These are phyloP conservation scores for Mythimna ferrago DNA, from an alignment of 2,888 invertebrate genomes.

Conservation along the genomic window DNA sequence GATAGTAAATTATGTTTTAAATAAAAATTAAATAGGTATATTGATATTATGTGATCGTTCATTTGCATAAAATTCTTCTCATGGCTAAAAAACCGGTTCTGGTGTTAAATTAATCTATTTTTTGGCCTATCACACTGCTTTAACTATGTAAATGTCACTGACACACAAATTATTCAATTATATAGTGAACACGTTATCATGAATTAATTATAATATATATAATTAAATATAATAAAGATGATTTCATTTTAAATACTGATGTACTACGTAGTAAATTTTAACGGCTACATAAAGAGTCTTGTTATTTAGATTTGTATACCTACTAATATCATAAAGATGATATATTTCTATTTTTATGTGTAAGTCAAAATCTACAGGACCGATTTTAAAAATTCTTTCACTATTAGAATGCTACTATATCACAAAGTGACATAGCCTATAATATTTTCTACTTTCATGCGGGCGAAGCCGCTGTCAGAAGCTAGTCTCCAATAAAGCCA, in stretches of 20 bases:
- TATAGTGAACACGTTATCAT: neutral
- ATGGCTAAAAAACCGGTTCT: slow-evolving; percentile 7
- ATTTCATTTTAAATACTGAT: slow-evolving; percentile 4
- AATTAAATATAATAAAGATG: too few relatives aligned
- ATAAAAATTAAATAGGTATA: slow-evolving; percentile 5
- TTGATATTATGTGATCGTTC: slow-evolving; percentile 4
- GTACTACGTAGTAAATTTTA: neutral
- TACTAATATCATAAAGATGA: too few relatives aligned
- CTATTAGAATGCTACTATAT: too few relatives aligned
- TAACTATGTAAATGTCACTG: neutral
- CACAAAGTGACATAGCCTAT: too few relatives aligned
- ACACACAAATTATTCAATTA: slow-evolving; percentile 2
- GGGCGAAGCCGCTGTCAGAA: too few relatives aligned
- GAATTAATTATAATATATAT: slow-evolving; percentile 5
- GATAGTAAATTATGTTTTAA: neutral
- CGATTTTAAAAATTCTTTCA: too few relatives aligned
- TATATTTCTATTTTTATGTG: too few relatives aligned
- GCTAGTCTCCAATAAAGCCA: slow-evolving; percentile 42
- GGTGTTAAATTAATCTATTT: slow-evolving; percentile 6
- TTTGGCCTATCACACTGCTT: neutral
- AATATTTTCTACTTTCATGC: too few relatives aligned
- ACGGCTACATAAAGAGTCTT: neutral
- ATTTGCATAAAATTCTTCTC: slow-evolving; percentile 19
- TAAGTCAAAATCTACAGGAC: too few relatives aligned
- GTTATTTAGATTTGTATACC: too few relatives aligned